Percentiles rank a stretch among this genome's conserved stretches.
phyloP scores from a whole-genome alignment of 1,140 invertebrate species.

The Rhyzopertha dominica region DNA sequence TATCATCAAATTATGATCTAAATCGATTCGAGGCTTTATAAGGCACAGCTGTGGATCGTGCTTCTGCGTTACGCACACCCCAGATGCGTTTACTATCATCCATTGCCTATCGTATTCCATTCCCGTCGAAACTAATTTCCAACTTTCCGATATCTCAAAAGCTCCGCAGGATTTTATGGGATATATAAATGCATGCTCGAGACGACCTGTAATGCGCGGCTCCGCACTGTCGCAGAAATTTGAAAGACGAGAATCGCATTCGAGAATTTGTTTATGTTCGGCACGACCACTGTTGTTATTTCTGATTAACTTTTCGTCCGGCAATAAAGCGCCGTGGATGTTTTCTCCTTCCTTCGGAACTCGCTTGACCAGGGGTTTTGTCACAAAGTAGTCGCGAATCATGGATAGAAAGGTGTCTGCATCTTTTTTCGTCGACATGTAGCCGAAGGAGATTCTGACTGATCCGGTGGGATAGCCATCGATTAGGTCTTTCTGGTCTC shows the following conservation, averaged over 20 bases:
- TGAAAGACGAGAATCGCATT: too few species aligned
- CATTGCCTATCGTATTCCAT: constrained; percentile 86
- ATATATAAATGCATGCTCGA: constrained; percentile 74
- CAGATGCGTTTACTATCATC: constrained; percentile 80
- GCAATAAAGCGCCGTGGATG: too few species aligned
- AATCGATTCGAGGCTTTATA: constrained; percentile 69
- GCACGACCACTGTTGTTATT: too few species aligned
- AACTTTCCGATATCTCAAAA: constrained; percentile 61
- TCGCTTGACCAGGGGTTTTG: constrained; percentile 29
- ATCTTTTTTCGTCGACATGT: constrained; percentile 73
- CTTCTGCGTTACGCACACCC: constrained; percentile 84
- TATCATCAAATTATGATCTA: constrained; percentile 55
- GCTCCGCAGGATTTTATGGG: constrained; percentile 92
- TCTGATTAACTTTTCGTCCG: constrained; percentile 4
- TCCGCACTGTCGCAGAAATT: too few species aligned
- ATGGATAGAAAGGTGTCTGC: constrained; percentile 68
- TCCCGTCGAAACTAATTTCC: constrained; percentile 69
- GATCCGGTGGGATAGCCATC: constrained; percentile 87
- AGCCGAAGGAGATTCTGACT: constrained; percentile 90
- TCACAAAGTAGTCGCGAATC: constrained; percentile 65
- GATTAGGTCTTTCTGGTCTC: constrained; percentile 84
- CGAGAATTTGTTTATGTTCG: too few species aligned
- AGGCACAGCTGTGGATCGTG: constrained; percentile 73
- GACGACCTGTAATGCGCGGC: constrained; percentile 21
- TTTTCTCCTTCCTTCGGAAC: too few species aligned